A percentile compares a stretch with the other conserved stretches of the same genome.
Conservation (phyloP, 2,113 vertebrate species). For the Cyprinodon variegatus region DNA sequence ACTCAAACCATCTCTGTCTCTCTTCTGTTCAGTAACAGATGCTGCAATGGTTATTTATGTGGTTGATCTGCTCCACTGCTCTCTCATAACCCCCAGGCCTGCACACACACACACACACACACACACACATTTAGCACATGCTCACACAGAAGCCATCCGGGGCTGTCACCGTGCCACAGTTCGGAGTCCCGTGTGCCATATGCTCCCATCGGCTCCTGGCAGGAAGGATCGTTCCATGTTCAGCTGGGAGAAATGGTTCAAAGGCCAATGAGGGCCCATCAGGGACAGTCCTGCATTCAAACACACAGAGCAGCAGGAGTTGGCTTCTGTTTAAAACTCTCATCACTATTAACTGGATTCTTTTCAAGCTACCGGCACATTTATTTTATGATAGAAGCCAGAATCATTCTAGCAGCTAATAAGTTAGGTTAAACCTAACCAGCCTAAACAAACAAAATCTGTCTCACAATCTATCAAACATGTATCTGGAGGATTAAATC, state of each 20-base stretch:
- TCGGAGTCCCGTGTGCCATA: conserved; percentile 59
- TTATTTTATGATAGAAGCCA: background rate
- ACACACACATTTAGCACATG: background rate
- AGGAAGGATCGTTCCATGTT: conserved; percentile 39
- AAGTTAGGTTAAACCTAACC: background rate
- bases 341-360: background rate
- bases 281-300: conserved; percentile 21
- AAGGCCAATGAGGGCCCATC: conserved; percentile 62
- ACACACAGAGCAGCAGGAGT: conserved; percentile 11
- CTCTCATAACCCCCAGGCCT: conserved; percentile 53
- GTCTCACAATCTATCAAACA: too few species aligned
- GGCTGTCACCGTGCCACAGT: conserved; percentile 52
- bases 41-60: conserved; percentile 69
- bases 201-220: conserved; percentile 60
- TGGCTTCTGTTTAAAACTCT: conserved; percentile 3
- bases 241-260: conserved; percentile 54
- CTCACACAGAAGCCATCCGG: conserved; percentile 43
- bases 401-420: background rate
- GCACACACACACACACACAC: conserved; percentile 7
- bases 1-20: conserved; percentile 19
- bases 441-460: background rate
- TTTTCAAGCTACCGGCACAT: background rate
- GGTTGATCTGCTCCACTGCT: conserved; percentile 59
- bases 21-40: conserved; percentile 54
- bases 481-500: background rate